These are phyloP conservation scores for Xyrichtys novacula DNA, from an alignment of 2,797 vertebrate species.

Conservation along the genomic window DNA sequence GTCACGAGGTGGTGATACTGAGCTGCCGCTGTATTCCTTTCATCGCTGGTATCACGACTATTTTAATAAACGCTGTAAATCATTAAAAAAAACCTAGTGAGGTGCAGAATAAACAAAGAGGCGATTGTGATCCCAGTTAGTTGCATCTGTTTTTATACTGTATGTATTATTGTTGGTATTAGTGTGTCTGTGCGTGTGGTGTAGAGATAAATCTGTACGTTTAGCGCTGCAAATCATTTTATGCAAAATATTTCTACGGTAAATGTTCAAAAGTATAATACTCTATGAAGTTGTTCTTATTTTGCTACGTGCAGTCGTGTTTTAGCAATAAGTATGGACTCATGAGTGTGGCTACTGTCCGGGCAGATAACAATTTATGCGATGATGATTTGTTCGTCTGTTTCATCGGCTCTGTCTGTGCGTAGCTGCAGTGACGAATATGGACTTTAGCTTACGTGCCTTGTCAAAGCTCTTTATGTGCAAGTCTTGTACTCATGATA, in stretches of 20 bases:
- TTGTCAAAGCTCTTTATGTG: slow-evolving; percentile 75
- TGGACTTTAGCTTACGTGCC: slow-evolving; percentile 75
- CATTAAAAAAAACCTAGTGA: slow-evolving; percentile 34
- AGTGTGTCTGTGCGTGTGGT: slow-evolving; percentile 51
- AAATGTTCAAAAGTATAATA: slow-evolving; percentile 64
- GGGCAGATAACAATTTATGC: slow-evolving; percentile 46
- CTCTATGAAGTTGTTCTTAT: slow-evolving; percentile 67
- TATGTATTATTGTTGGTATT: slow-evolving; percentile 65
- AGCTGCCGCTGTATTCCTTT: slow-evolving; percentile 34
- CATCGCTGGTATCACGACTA: slow-evolving; percentile 51
- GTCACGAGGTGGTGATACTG: slow-evolving; percentile 40
- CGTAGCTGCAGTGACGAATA: slow-evolving; percentile 61
- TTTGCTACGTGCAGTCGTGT: slow-evolving; percentile 75
- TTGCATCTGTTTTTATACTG: slow-evolving; percentile 74
- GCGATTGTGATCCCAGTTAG: slow-evolving; percentile 49
- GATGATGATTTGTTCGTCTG: slow-evolving; percentile 31
- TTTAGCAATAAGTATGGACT: slow-evolving; percentile 81
- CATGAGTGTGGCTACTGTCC: slow-evolving; percentile 43
- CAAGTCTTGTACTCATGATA: slow-evolving; percentile 53
- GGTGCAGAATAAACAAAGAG: slow-evolving; percentile 43
- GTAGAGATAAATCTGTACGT: slow-evolving; percentile 64
- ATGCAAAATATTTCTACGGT: slow-evolving; percentile 80
- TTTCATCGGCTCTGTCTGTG: slow-evolving; percentile 63
- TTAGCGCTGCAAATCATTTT: slow-evolving; percentile 71
- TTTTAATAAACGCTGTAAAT: slow-evolving; percentile 68